A percentile compares a stretch with the other conserved stretches of the same genome.
phyloP scores from a whole-genome alignment of 2,113 vertebrate species.

The Theristicus caerulescens region DNA sequence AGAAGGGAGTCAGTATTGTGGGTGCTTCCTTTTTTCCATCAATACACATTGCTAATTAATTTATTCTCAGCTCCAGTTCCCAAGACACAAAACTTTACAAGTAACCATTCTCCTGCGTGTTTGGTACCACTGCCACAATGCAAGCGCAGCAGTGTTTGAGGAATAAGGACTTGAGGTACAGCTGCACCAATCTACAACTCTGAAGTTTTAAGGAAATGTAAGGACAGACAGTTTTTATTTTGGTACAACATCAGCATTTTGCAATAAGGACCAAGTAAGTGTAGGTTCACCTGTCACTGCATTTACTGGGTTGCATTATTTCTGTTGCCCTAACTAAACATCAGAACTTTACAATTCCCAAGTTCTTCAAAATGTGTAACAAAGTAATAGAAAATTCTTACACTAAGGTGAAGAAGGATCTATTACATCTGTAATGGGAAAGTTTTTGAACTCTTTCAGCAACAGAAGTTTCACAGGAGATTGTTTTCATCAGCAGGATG shows the following conservation, averaged over 20 bases:
- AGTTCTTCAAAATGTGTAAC: not conserved
- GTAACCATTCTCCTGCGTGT: not conserved
- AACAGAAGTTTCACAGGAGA: not conserved
- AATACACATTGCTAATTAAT: not conserved
- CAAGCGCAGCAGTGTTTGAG: not conserved
- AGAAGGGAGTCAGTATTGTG: not conserved
- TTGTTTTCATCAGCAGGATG: slow-evolving; percentile 35
- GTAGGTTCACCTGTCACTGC: not conserved
- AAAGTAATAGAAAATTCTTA: not conserved
- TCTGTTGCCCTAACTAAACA: not conserved
- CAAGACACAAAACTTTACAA: not conserved
- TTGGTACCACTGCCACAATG: no score
- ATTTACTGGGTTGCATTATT: not conserved
- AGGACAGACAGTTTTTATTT: not conserved
- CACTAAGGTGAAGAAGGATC: not conserved
- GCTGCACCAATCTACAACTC: not conserved
- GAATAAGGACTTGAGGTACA: not conserved
- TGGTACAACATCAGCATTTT: not conserved
- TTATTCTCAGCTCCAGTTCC: not conserved
- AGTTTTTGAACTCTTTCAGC: slow-evolving; percentile 1
- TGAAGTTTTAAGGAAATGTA: not conserved
- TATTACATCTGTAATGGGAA: not conserved
- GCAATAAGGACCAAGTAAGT: not conserved
- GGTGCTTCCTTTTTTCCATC: not conserved
- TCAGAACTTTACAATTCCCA: not conserved